A percentile compares a stretch with the other conserved stretches of the same genome.
phyloP scores from a whole-genome alignment of 92 coral and sea anemone species.

The Bergia sp. region DNA sequence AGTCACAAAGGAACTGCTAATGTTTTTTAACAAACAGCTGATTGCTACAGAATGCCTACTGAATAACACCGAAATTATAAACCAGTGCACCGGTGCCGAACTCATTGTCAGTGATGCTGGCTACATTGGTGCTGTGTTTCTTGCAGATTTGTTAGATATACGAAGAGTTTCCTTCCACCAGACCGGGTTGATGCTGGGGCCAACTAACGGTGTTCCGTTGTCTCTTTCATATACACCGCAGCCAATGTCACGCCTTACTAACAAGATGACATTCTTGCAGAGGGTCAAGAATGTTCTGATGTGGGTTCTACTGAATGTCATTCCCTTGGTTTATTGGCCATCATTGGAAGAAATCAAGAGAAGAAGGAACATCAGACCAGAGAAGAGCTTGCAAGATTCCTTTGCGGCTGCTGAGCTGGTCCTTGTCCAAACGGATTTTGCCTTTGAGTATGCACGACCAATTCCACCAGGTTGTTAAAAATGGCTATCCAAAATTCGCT shows the following conservation, averaged over 20 bases:
- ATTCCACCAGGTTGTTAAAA: constrained; percentile 1
- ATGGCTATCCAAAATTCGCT: background rate
- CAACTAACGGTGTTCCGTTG: background rate
- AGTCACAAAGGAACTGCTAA: background rate
- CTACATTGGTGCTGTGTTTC: background rate
- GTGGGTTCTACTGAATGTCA: background rate
- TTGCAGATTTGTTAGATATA: constrained; percentile 10
- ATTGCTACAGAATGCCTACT: background rate
- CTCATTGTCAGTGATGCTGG: constrained; percentile 4
- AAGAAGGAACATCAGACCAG: background rate
- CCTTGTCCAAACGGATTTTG: background rate
- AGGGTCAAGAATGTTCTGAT: background rate
- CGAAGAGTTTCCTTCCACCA: background rate
- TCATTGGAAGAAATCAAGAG: background rate
- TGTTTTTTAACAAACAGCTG: background rate
- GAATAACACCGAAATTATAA: background rate
- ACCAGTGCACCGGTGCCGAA: background rate
- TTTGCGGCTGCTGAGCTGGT: background rate
- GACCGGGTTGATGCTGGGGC: background rate
- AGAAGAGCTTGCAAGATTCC: background rate
- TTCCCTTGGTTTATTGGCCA: background rate
- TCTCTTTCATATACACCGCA: background rate
- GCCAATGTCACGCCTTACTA: background rate
- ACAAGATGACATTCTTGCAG: constrained; percentile 13
- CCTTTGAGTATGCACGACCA: background rate